Base-by-base conservation (phyloP, 2,113 vertebrate genomes). In the Gymnarchus niloticus region DNA sequence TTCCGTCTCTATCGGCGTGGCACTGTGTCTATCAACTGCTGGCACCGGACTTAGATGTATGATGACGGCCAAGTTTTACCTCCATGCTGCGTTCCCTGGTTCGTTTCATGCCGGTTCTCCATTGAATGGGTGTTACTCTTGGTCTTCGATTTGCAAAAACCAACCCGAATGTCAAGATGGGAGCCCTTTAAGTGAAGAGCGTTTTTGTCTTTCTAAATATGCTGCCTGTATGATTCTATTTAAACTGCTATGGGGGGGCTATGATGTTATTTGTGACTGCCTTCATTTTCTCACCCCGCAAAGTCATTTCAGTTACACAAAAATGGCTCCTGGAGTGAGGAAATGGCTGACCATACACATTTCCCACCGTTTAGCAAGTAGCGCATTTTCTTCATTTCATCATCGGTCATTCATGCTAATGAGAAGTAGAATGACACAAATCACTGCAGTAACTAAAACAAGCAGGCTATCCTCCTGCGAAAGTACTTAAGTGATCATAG, bases 221-320 rank as follows among this genome's bases (percentile, higher is more conserved):
- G 51, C 46, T 51, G 73, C 41, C 12, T 77, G 48, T 81, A 81
- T 33, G 3, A 81, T 54, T 81, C 48, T 48, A 17, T 76, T 73
- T 52, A 25, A 23, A 14, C 48, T 76, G 21, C n/a, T 56, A 21
- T 28, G 28, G 23, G 28, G 25, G 23, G 49, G 6, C 23, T 28
- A 54, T 12, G 14, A 65, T 14, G n/a, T 33, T 10, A 81, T 81
- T 37, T 28, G 28, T 7, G 33, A 28, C 54, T 37, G 61, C 49
- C 25, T 69, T 52, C 14, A 84, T 52, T 48, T 56, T 84, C 37
- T 61, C n/a, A 61, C 80, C 49, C 25, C n/a, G 10, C 14, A n/a
- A 84, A 84, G 28, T 17, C 14, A 33, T 33, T 73, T 69, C 61
- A 73, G 76, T 84, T 84, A 61, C 65, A 73, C 61, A 73, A 54